Evolutionary conservation across 2,888 invertebrate genomes (phyloP).

Genomic region (Thera obeliscata): DNA sequence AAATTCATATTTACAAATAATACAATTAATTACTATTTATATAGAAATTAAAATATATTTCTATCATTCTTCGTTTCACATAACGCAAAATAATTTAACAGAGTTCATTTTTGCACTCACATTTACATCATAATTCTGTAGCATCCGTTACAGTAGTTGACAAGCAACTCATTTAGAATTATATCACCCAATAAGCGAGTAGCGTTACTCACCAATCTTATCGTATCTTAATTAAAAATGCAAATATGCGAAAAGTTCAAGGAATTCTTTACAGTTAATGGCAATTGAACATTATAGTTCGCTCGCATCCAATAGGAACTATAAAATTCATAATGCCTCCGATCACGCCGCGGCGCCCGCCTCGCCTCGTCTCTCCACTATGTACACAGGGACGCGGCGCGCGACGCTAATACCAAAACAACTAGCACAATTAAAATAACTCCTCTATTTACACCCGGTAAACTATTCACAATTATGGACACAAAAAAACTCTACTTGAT

Average conservation of each 20-base stretch:
- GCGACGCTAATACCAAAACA: slow-evolving; percentile 68
- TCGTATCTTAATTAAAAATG: slow-evolving; percentile 82
- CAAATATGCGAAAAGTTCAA: slow-evolving; percentile 83
- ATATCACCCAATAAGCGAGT: slow-evolving; percentile 84
- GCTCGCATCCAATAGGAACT: slow-evolving; percentile 84
- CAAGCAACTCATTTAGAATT: slow-evolving; percentile 80
- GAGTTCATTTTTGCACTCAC: slow-evolving; percentile 84
- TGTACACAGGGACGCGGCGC: slow-evolving; percentile 60
- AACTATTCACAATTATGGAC: slow-evolving; percentile 74
- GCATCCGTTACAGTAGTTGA: slow-evolving; percentile 78
- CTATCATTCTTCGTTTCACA: slow-evolving; percentile 84
- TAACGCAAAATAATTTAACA: slow-evolving; percentile 86
- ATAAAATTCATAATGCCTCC: slow-evolving; percentile 84
- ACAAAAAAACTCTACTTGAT: slow-evolving; percentile 72
- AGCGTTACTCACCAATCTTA: slow-evolving; percentile 79
- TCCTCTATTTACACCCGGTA: slow-evolving; percentile 70
- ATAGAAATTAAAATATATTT: slow-evolving; percentile 85
- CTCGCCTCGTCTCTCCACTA: slow-evolving; percentile 47
- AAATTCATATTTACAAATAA: slow-evolving; percentile 86
- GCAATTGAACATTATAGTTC: slow-evolving; percentile 85
- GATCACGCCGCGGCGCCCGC: slow-evolving; percentile 50
- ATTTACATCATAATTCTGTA: slow-evolving; percentile 82
- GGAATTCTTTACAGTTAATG: slow-evolving; percentile 81
- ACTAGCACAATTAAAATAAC: slow-evolving; percentile 79
- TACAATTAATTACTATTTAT: slow-evolving; percentile 84